Base-by-base conservation (phyloP, 35 echinoderm and acorn worm species). In the Apostichopus californicus region DNA sequence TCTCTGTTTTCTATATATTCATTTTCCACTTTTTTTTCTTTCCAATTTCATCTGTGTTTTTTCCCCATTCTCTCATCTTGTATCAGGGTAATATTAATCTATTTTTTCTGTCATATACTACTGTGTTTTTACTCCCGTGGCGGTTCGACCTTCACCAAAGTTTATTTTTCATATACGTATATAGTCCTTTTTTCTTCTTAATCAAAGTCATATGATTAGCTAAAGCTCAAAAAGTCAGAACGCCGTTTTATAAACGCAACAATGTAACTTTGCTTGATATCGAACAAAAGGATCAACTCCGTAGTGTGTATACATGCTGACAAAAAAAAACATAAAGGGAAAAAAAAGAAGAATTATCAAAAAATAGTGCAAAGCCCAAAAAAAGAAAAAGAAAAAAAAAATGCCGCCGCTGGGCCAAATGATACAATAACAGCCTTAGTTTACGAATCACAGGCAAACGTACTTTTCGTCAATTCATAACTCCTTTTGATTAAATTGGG, bases 401-500 rank as follows among this genome's bases (percentile, higher is more conserved):
- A 7, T 59, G 17, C 81, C 55, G 81, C 81, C 81, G 81, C 81
- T 58, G 57, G 81, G 81, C 81, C 81, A 55, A 85, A 58, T 9
- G 81, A 85, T 85, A 85, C 81, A 85, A 85, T 85, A 85, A 85
- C 81, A 85, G 20, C 6, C 54, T 7, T 22, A 55, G 81, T 54
- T 58, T 85, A 12, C 81, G 81, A 85, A 85, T 85, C 55, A 8
- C 14, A 85, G 81, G 81, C 81, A 85, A 75, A 85, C 57, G 81
- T 85, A 85, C 81, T 85, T 85, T 85, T 85, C 57, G 8, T 25
- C 81, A 85, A 58, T 58, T 15, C 57, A 85, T 54, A 46, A 46
- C 34, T 46, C 20, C 58, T 23, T 58, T 85, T 85, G 55, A 85
- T 60, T 22, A 20, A 52, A 85, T 52, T 52, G 3, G 81, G 15